Conservation (phyloP, 1,140 invertebrate species). For the Drosophila trapezifrons region DNA sequence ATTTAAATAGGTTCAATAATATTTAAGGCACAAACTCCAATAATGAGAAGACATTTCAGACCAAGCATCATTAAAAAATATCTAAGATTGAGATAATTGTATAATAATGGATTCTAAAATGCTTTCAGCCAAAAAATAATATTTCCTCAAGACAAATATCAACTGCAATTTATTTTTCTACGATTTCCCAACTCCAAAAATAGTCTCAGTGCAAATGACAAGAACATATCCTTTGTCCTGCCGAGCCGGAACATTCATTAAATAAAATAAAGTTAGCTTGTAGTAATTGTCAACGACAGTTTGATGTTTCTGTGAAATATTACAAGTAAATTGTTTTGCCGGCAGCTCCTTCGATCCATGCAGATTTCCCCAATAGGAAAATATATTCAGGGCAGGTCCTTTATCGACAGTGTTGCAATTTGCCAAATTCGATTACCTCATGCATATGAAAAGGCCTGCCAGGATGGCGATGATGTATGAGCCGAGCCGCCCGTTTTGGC, state of each 20-base stretch:
- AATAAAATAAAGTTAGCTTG: slow-evolving; percentile 77
- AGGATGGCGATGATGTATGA: slow-evolving; percentile 59
- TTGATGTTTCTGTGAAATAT: slow-evolving; percentile 81
- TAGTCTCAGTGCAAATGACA: slow-evolving; percentile 9
- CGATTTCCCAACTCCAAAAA: too few species aligned
- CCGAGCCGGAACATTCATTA: slow-evolving; percentile 68
- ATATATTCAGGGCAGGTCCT: slow-evolving; percentile 64
- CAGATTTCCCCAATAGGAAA: slow-evolving; percentile 55
- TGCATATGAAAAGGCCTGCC: slow-evolving; percentile 65
- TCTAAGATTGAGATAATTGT: too few species aligned
- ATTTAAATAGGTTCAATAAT: too few species aligned
- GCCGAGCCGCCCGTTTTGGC: slow-evolving; percentile 8
- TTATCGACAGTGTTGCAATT: slow-evolving; percentile 78
- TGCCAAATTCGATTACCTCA: slow-evolving; percentile 73
- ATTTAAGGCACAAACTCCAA: too few species aligned
- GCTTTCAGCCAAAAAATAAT: too few species aligned
- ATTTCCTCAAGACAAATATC: too few species aligned
- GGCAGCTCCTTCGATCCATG: slow-evolving; percentile 44
- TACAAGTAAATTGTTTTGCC: slow-evolving; percentile 74
- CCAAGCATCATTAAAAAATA: too few species aligned
- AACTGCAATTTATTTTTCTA: too few species aligned
- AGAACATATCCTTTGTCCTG: slow-evolving; percentile 43
- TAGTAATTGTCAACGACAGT: slow-evolving; percentile 82
- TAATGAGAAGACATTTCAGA: too few species aligned
- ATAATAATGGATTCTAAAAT: too few species aligned